A percentile compares a stretch with the other conserved stretches of the same genome.
Evolutionary conservation across 2,797 vertebrate species (phyloP).

Genomic region (Brotula barbata): DNA sequence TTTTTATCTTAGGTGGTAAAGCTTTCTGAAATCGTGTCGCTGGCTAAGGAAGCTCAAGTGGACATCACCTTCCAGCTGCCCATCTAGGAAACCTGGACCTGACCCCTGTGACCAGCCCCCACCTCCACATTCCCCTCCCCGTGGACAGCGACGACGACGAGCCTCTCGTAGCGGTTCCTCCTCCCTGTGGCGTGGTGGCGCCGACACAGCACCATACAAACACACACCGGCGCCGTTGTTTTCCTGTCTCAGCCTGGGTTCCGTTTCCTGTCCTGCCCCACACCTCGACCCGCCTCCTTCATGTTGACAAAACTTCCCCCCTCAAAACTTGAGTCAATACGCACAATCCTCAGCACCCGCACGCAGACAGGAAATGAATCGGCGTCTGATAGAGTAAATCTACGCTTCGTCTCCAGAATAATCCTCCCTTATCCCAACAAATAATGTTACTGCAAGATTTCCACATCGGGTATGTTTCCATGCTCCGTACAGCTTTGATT

Average conservation of each 20-base stretch:
- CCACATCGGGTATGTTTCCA: too few species aligned
- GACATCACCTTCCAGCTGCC: slow-evolving; percentile 98
- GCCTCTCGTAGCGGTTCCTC: not conserved
- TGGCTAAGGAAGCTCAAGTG: slow-evolving; percentile 96
- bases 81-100: slow-evolving; percentile 77
- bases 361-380: too few species aligned
- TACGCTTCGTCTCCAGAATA: too few species aligned
- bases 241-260: not conserved
- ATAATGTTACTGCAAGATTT: too few species aligned
- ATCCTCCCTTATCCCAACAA: too few species aligned
- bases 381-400: too few species aligned
- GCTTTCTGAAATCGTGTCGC: slow-evolving; percentile 94
- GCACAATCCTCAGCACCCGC: slow-evolving; percentile 45
- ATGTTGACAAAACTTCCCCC: not conserved
- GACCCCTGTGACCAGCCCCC: not conserved
- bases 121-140: not conserved
- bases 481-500: too few species aligned
- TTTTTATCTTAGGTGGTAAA: slow-evolving; percentile 87
- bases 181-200: too few species aligned
- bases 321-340: slow-evolving; percentile 44
- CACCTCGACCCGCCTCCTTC: not conserved
- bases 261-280: not conserved
- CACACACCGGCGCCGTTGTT: not conserved
- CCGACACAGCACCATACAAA: too few species aligned
- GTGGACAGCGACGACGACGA: not conserved